phyloP scores from a whole-genome alignment of 2,797 vertebrate genomes.

The Enteromius argenteus region DNA sequence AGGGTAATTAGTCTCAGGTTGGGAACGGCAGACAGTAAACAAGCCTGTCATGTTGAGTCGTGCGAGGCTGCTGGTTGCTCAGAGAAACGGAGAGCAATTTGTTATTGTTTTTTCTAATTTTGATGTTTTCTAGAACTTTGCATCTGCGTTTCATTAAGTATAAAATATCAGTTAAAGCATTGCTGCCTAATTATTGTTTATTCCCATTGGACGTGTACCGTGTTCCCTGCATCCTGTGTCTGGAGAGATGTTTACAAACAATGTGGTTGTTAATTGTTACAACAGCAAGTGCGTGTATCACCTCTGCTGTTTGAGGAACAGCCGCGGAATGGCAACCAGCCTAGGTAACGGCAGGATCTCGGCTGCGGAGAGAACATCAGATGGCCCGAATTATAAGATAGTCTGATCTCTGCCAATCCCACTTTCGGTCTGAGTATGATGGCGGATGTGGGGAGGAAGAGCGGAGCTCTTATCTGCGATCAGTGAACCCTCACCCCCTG shows the following conservation, averaged over 20 bases:
- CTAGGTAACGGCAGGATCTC: neutral
- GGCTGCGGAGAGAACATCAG: conserved; percentile 1
- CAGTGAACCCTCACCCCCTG: conserved; percentile 64
- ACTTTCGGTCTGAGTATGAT: neutral
- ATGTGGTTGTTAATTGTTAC: conserved; percentile 22
- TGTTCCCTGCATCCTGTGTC: conserved; percentile 57
- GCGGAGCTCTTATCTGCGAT: conserved; percentile 63
- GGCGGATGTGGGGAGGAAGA: conserved; percentile 34
- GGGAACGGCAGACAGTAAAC: conserved; percentile 47
- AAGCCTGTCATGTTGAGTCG: conserved; percentile 39
- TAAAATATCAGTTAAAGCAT: conserved; percentile 71
- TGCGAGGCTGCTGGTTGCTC: conserved; percentile 26
- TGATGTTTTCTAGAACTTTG: conserved; percentile 36
- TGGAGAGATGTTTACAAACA: conserved; percentile 41
- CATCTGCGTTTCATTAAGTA: conserved; percentile 71
- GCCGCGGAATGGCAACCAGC: neutral
- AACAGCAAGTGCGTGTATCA: neutral
- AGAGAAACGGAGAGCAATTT: conserved; percentile 9
- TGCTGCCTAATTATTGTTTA: conserved; percentile 73
- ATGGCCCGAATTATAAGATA: conserved; percentile 1
- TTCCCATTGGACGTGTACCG: conserved; percentile 47
- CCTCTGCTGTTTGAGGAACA: conserved; percentile 8
- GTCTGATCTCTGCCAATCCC: neutral
- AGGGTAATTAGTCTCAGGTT: conserved; percentile 56
- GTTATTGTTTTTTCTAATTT: neutral